A percentile compares a stretch with the other conserved stretches of the same genome.
These are phyloP conservation scores for Meloidogyne chitwoodi DNA, from an alignment of 1,140 invertebrate genomes.

Conservation along the genomic window DNA sequence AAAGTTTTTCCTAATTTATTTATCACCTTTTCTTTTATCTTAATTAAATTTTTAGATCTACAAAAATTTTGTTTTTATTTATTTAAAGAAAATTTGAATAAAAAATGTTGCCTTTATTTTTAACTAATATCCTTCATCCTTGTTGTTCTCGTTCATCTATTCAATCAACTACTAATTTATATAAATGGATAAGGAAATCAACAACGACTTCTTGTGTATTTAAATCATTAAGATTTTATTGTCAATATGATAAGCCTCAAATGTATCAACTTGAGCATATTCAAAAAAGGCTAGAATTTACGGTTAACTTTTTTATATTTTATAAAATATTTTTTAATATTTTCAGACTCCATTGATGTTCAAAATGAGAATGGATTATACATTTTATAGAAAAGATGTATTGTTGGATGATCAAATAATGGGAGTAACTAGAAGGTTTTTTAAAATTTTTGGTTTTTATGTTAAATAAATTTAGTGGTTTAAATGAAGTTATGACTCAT, in stretches of 20 bases:
- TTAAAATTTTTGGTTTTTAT: background rate
- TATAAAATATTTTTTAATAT: background rate
- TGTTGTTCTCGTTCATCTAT: background rate
- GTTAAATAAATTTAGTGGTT: constrained; percentile 4
- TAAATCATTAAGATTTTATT: background rate
- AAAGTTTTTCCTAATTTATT: no score
- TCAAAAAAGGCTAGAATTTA: constrained; percentile 34
- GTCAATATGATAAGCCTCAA: constrained; percentile 23
- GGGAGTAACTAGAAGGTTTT: constrained; percentile 1
- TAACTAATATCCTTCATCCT: background rate
- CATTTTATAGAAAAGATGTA: constrained; percentile 36
- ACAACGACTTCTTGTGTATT: no score
- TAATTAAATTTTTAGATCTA: no score
- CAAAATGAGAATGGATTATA: constrained; percentile 30
- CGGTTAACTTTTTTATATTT: background rate
- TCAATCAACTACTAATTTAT: background rate
- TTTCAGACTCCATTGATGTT: constrained; percentile 38
- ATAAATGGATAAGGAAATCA: background rate
- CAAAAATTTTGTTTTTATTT: no score
- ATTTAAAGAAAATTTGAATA: no score
- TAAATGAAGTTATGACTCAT: constrained; percentile 9
- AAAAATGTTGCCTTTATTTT: background rate
- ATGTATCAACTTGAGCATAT: constrained; percentile 42
- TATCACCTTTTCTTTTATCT: no score
- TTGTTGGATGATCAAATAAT: constrained; percentile 37